These are phyloP conservation scores for Protomyctophum bolini DNA, from an alignment of 2,113 vertebrate genomes.

Conservation along the genomic window DNA sequence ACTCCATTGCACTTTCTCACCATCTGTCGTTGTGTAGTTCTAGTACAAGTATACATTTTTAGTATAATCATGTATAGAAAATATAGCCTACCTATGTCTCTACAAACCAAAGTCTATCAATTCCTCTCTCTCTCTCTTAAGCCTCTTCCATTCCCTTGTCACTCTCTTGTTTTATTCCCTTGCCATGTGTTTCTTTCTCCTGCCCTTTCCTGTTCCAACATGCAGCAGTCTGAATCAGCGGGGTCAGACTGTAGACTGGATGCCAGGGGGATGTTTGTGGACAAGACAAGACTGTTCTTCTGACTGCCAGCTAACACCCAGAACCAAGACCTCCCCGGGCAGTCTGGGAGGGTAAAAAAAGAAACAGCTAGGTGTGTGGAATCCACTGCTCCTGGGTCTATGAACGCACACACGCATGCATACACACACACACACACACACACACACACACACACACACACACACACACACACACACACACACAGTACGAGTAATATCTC, in stretches of 20 bases:
- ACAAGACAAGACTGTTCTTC: constrained; percentile 51
- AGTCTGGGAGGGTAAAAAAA: constrained; percentile 11
- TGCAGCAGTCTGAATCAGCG: constrained; percentile 58
- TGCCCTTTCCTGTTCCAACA: constrained; percentile 52
- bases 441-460: no score
- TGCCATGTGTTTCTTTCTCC: constrained; percentile 14
- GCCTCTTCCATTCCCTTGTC: background rate
- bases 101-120: background rate
- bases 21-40: no score
- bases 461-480: no score
- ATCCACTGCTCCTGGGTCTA: constrained; percentile 51
- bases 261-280: constrained; percentile 58
- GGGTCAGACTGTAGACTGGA: constrained; percentile 28
- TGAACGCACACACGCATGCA: background rate
- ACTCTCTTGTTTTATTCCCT: constrained; percentile 7
- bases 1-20: no score
- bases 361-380: constrained; percentile 43
- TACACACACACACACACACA: no score
- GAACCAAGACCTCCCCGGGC: background rate
- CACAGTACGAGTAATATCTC: no score
- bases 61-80: no score
- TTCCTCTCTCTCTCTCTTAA: background rate
- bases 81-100: background rate
- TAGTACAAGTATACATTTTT: no score
- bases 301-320: constrained; percentile 32